A percentile compares a stretch with the other conserved stretches of the same genome.
Evolutionary conservation across 2,113 vertebrate genomes (phyloP).

Genomic region (Cairina moschata): DNA sequence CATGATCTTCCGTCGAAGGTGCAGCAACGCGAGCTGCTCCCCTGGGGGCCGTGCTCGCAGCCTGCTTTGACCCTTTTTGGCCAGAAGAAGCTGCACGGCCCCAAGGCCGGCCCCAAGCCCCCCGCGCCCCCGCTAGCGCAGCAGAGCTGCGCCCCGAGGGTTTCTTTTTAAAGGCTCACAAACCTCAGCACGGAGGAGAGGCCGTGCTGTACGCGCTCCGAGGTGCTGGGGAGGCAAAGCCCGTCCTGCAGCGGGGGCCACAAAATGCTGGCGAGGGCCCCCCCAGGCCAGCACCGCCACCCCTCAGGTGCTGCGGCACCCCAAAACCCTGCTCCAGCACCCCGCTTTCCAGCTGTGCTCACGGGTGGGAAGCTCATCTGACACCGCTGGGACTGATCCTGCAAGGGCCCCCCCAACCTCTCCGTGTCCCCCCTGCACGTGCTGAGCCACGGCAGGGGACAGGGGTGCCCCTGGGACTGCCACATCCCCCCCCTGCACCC

Average conservation of each 20-base stretch:
- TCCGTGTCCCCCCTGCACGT: accelerated
- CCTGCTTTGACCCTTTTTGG: neutral
- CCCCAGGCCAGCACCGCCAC: accelerated
- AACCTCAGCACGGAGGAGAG: neutral
- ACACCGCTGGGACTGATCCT: neutral
- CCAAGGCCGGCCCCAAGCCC: accelerated
- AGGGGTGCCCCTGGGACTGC: too few species aligned
- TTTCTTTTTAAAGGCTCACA: neutral
- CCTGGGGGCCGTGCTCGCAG: accelerated
- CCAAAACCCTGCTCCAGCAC: neutral
- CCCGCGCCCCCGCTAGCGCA: accelerated
- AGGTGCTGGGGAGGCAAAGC: neutral
- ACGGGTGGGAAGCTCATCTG: neutral
- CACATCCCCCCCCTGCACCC: accelerated
- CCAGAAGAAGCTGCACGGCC: neutral
- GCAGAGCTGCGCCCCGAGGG: accelerated
- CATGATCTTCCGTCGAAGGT: accelerated
- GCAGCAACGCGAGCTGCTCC: neutral
- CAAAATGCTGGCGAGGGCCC: accelerated
- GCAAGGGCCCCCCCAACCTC: too few species aligned
- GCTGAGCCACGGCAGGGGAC: neutral
- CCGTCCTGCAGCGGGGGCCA: neutral
- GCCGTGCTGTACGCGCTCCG: neutral
- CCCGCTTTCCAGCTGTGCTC: accelerated
- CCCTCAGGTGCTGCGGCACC: accelerated